Conservation (phyloP, 2,113 vertebrate species). For the Entosphenus tridentatus region DNA sequence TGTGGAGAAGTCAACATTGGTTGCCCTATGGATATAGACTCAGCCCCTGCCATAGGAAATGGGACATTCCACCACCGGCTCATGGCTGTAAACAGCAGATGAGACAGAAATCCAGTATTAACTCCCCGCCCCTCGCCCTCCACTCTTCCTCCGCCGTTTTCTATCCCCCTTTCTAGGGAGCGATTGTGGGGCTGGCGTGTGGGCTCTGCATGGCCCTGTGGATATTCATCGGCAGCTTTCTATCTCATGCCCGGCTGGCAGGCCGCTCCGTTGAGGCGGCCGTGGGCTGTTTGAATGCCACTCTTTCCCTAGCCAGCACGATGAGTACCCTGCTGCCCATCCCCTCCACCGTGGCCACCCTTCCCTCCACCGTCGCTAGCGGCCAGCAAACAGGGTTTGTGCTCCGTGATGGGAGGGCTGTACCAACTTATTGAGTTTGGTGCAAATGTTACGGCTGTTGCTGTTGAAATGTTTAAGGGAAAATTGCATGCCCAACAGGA, state of each 20-base stretch:
- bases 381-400: rapidly evolving
- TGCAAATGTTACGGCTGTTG: too few relatives aligned
- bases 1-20: too few relatives aligned
- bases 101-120: too few relatives aligned
- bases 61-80: too few relatives aligned
- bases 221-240: constrained; percentile 55
- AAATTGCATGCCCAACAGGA: too few relatives aligned
- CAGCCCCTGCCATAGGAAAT: too few relatives aligned
- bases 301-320: constrained; percentile 24
- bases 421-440: too few relatives aligned
- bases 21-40: too few relatives aligned
- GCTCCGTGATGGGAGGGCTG: background rate
- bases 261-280: constrained; percentile 18
- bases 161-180: constrained; percentile 29
- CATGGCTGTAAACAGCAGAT: too few relatives aligned
- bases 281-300: background rate
- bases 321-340: constrained; percentile 21
- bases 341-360: background rate
- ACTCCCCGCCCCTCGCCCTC: too few relatives aligned
- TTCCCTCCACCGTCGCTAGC: too few relatives aligned
- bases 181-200: constrained; percentile 31
- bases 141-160: background rate
- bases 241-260: constrained; percentile 12
- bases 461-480: too few relatives aligned
- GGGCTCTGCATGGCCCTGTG: constrained; percentile 78